Evolutionary conservation across 2,888 invertebrate species (phyloP), one percentile per base, ranked within the genome.

Genomic region (Caenorhabditis becei): DNA sequence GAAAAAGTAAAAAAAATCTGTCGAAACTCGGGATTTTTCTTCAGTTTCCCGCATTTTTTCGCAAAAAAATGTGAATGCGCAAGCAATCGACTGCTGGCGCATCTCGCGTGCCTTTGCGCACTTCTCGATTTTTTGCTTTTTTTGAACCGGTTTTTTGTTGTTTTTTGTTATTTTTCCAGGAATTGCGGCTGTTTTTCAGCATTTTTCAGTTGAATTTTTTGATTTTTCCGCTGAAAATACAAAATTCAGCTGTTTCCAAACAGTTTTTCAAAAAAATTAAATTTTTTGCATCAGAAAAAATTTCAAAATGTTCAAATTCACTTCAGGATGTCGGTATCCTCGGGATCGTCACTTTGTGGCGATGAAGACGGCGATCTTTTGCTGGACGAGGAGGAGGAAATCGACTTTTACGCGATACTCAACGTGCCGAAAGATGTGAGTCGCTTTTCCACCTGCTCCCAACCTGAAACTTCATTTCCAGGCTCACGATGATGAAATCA

Each of bases 401-500:
- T 90, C 44, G 90, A 90, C 82, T 90, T 88, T 75, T 90, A 90
- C 70, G 88, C 90, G 11, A 84, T 91, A 61, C 83, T 90, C 53
- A 91, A 90, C 67, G 87, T 90, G 18, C 86, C 89, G 0, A 82
- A 80, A 63, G 86, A 91, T 72, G 89, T 89, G 53, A 78, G 88
- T 83, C 32, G n/a, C n/a, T n/a, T n/a, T 41, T 41, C 2, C 11
- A 11, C 14, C 14, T 41, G 7, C 32, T 32, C 32, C 32, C 4
- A 32, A 32, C n/a, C n/a, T n/a, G 32, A 32, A 32, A 32, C 26
- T 23, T 18, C 20, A 65, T 56, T 84, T 92, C 62, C 91, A 99
- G 98, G 98, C 98, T 8, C 93, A 95, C 47, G 93, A 93, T 62
- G 97, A 97, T 85, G 97, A 98, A 92, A 97, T 99, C 86, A 96